Base-by-base conservation (phyloP, 1,140 invertebrate species). In the Telenomus remus region DNA sequence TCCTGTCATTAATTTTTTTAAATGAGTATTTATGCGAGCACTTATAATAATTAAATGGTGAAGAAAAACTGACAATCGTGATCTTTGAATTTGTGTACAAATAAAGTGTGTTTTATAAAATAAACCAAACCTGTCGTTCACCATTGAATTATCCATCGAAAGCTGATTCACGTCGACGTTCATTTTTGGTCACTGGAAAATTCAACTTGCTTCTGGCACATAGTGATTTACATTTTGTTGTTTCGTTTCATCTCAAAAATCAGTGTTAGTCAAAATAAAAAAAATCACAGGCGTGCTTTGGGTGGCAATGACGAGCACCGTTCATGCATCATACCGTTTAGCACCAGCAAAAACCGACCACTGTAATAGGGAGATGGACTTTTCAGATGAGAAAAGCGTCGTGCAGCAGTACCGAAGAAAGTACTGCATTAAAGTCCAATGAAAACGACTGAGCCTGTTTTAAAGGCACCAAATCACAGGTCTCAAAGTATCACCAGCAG, bases 311-410 rank as follows among this genome's bases (percentile, higher is more conserved):
- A 16, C 12, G 34, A 51, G 35, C 48, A 37, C 10, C 53, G 46
- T 49, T 74, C 56, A 73, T 48, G 8, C 12, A 11, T 76, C 73
- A 76, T 65, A 59, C 57, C 12, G 37, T 53, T 69, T 65, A 16
- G 35, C 37, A 65, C 44, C n/a, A 49, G 46, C 48, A 66, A 49
- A n/a, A n/a, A n/a, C n/a, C 54, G 51, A 72, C 34, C 50, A 33
- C 47, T 64, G 47, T 78, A 78, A 78, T 73, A 73, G 60, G 63
- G 76, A 78, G 76, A 78, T 77, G 75, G 72, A 76, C 64, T 75
- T 88, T 88, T 86, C 86, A 88, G 86, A 86, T 84, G 46, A 83
- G 79, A 61, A 83, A 82, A 81, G 76, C 78, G 55, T 85, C 84
- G 66, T 81, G 70, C 71, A 83, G 78, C 79, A 86, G 74, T 82